Conservation (phyloP, 2,888 invertebrate genomes). For the Ophion costatus region DNA sequence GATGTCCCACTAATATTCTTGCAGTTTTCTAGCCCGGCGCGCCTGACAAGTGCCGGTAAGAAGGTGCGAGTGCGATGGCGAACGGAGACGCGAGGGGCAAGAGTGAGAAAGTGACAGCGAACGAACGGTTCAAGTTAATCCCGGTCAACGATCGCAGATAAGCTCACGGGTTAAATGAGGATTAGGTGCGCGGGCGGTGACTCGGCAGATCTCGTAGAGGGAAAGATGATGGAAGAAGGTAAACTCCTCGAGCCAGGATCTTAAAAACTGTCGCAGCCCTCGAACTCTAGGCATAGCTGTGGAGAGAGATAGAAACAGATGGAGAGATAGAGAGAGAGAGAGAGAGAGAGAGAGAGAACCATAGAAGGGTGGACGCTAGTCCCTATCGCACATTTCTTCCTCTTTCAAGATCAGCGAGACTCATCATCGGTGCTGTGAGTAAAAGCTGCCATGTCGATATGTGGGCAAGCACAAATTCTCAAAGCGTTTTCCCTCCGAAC, state of each 20-base stretch:
- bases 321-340: background rate
- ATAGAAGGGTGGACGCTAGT: background rate
- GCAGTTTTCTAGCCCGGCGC: conserved; percentile 36
- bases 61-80: background rate
- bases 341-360: background rate
- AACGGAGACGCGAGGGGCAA: background rate
- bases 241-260: conserved; percentile 45
- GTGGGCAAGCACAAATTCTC: background rate
- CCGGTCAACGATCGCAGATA: conserved; percentile 77
- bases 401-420: background rate
- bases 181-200: conserved; percentile 75
- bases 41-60: background rate
- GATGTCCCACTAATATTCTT: conserved; percentile 62
- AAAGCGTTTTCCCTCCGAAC: background rate
- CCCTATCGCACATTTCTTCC: conserved; percentile 3
- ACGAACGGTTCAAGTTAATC: conserved; percentile 77
- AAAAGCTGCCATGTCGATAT: background rate
- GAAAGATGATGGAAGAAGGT: conserved; percentile 43
- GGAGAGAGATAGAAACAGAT: background rate
- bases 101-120: conserved; percentile 19
- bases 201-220: conserved; percentile 68
- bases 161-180: conserved; percentile 78
- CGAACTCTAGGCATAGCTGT: background rate
- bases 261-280: conserved; percentile 61
- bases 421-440: conserved; percentile 1